A percentile compares a stretch with the other conserved stretches of the same genome.
Conservation (phyloP, 2,113 vertebrate genomes). For the Nerophis ophidion region DNA sequence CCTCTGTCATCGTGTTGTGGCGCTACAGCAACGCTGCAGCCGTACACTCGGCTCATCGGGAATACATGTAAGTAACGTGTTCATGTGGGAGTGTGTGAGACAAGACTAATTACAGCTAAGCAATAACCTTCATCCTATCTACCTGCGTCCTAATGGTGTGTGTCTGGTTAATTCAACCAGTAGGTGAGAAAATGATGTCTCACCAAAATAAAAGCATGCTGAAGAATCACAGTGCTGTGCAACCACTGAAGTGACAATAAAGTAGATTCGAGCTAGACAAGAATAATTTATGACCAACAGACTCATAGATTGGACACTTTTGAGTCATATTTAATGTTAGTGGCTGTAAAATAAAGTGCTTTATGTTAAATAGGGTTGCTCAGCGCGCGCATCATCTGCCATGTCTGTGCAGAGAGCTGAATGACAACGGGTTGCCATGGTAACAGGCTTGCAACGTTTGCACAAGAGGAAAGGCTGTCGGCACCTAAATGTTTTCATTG, state of each 20-base stretch:
- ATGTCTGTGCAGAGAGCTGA: neutral
- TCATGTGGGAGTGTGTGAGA: constrained; percentile 19
- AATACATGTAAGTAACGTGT: constrained; percentile 88
- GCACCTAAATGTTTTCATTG: neutral
- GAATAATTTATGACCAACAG: too few relatives aligned
- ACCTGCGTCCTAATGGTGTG: constrained; percentile 20
- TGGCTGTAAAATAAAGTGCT: neutral
- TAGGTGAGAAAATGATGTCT: neutral
- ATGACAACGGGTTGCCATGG: constrained; percentile 37
- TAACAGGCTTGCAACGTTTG: constrained; percentile 30
- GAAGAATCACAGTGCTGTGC: neutral
- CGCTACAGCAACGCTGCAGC: constrained; percentile 95
- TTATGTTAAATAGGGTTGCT: neutral
- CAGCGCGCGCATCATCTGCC: neutral
- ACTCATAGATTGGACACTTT: neutral
- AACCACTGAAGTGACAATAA: constrained; percentile 30
- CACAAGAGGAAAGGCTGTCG: constrained; percentile 13
- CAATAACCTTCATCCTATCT: constrained; percentile 30
- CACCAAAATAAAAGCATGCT: constrained; percentile 12
- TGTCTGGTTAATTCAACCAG: constrained; percentile 1
- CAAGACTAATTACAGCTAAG: constrained; percentile 25
- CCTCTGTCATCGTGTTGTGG: constrained; percentile 94
- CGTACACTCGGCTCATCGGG: constrained; percentile 91
- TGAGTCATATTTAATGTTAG: neutral
- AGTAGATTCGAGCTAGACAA: constrained; percentile 16